Evolutionary conservation across 2,797 vertebrate genomes (phyloP), one percentile per base, ranked within the genome.

Genomic region (Periophthalmus magnuspinnatus): DNA sequence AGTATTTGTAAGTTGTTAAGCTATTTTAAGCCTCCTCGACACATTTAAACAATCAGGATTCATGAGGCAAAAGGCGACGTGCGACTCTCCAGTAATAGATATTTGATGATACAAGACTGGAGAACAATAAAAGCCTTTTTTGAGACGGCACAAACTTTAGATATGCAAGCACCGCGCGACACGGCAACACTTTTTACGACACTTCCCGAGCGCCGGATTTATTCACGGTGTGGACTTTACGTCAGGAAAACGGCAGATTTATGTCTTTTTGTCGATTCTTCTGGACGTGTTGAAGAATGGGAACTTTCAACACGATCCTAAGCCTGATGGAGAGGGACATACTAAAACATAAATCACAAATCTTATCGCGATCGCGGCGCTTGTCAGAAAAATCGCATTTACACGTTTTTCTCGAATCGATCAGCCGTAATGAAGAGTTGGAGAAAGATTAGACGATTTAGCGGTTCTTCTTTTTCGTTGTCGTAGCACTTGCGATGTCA

Each of bases 81-180:
- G 64, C 45, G 33, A 67, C 48, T 13, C 74, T 65, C 62, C 59
- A 22, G 67, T 65, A 64, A 72, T 75, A 48, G 63, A 80, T 70
- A 72, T 80, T 80, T 82, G 64, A 84, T 79, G 63, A 79, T 62
- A 34, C 69, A 71, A 72, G 67, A 68, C 17, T 41, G 50, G 50
- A 77, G 60, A 70, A 74, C 71, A 65, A 65, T 72, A 66, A 82
- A 84, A 82, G 65, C 63, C 72, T 79, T 68, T n/a, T 78, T 64
- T 24, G 75, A 59, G 66, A 57, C n/a, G n/a, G 77, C 71, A 73
- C 48, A 61, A 61, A 81, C 33, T 64, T 68, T 4, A 76, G 32
- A 62, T 32, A 55, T 34, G 50, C 71, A 57, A 34, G 50, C 70
- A n/a, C n/a, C n/a, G 52, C 66, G 58, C 66, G 36, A 3, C 7